Conservation (phyloP, 2,888 invertebrate species). For the Margaritifera margaritifera region DNA sequence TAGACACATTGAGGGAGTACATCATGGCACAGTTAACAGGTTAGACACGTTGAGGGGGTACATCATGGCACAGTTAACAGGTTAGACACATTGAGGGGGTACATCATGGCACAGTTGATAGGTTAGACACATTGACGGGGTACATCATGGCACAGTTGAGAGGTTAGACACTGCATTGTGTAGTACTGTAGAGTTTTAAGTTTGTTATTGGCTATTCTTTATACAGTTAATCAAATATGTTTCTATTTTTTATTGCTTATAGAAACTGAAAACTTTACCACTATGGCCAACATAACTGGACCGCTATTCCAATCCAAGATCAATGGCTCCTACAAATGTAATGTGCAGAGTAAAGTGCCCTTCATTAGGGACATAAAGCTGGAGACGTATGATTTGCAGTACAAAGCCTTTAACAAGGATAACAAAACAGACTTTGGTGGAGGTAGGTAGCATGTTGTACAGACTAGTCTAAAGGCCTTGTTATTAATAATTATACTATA, state of each 20-base stretch:
- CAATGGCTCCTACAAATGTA: conserved; percentile 47
- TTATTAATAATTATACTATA: background rate
- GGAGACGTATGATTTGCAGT: conserved; percentile 42
- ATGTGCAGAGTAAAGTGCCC: conserved; percentile 20
- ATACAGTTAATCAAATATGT: too few relatives aligned
- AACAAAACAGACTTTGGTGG: conserved; percentile 34
- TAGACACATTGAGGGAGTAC: too few relatives aligned
- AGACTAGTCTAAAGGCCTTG: background rate
- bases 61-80: too few relatives aligned
- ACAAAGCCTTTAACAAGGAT: conserved; percentile 44
- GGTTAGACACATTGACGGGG: too few relatives aligned
- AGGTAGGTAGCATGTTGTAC: conserved; percentile 31
- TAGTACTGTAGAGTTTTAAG: too few relatives aligned
- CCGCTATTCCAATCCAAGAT: conserved; percentile 11
- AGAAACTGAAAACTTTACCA: background rate
- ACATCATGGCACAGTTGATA: too few relatives aligned
- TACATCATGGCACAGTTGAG: too few relatives aligned
- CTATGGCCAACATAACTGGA: background rate
- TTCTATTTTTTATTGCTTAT: background rate
- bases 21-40: too few relatives aligned
- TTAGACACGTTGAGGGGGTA: too few relatives aligned
- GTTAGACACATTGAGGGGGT: too few relatives aligned
- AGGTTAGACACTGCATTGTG: too few relatives aligned
- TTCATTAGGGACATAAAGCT: conserved; percentile 20
- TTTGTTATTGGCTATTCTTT: too few relatives aligned